phyloP scores from a whole-genome alignment of 2,888 invertebrate genomes.

The Thymelicus lineola region DNA sequence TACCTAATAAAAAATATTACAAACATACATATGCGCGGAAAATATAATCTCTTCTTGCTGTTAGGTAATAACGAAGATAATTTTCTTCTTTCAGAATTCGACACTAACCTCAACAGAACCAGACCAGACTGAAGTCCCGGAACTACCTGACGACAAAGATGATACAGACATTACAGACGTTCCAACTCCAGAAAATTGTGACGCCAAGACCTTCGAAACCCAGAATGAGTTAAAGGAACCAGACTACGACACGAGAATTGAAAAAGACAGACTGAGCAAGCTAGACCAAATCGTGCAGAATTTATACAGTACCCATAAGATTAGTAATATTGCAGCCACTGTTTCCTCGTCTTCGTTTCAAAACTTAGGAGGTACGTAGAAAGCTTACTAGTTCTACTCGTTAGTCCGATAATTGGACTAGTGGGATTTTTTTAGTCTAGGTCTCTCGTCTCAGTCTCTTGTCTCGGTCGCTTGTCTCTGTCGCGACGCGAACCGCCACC shows the following conservation, averaged over 20 bases:
- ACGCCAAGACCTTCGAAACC: slow-evolving; percentile 49
- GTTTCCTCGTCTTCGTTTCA: slow-evolving; percentile 51
- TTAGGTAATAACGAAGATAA: background rate
- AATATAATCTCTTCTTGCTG: no score
- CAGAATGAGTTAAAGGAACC: slow-evolving; percentile 40
- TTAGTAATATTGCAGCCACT: slow-evolving; percentile 58
- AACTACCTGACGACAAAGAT: slow-evolving; percentile 44
- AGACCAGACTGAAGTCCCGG: slow-evolving; percentile 52
- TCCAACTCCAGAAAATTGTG: slow-evolving; percentile 18
- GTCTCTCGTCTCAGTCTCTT: no score
- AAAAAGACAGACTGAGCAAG: slow-evolving; percentile 76
- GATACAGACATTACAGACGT: slow-evolving; percentile 11
- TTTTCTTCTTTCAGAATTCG: slow-evolving; percentile 63
- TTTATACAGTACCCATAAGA: slow-evolving; percentile 75
- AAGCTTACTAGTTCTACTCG: background rate
- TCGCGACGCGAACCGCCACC: no score
- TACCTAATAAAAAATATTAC: no score
- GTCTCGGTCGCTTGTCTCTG: no score
- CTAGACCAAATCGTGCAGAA: slow-evolving; percentile 79
- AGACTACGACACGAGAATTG: slow-evolving; percentile 50
- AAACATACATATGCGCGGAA: no score
- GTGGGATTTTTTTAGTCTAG: no score
- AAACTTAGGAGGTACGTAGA: slow-evolving; percentile 55
- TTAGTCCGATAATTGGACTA: no score
- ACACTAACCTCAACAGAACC: slow-evolving; percentile 64